These are phyloP conservation scores for Aspidapion aeneum DNA, from an alignment of 2,888 invertebrate species.

Conservation along the genomic window DNA sequence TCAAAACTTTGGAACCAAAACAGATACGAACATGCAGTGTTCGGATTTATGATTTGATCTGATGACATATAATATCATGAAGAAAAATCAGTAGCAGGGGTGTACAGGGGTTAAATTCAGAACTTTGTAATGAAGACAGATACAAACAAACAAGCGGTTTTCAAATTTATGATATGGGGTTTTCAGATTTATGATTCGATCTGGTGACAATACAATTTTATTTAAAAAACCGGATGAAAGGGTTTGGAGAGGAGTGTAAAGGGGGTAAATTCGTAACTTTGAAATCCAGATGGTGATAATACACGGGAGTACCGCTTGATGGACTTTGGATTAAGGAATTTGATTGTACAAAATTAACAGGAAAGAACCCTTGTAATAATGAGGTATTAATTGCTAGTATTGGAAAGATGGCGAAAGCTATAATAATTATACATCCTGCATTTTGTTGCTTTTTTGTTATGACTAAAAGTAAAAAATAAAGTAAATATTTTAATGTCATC, in stretches of 20 bases:
- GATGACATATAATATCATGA: background rate
- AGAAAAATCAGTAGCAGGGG: background rate
- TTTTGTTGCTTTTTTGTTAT: background rate
- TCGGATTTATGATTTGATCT: too few relatives aligned
- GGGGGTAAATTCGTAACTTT: too few relatives aligned
- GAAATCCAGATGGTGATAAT: too few relatives aligned
- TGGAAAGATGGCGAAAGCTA: background rate
- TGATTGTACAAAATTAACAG: background rate
- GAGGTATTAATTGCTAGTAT: too few relatives aligned
- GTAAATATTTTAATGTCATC: too few relatives aligned
- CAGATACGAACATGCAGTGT: too few relatives aligned
- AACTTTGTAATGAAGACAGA: background rate
- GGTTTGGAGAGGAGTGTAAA: too few relatives aligned
- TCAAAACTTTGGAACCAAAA: too few relatives aligned
- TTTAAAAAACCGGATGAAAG: too few relatives aligned
- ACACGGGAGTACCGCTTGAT: too few relatives aligned
- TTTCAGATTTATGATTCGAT: background rate
- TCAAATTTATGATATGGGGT: background rate
- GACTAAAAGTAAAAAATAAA: too few relatives aligned
- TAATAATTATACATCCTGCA: background rate
- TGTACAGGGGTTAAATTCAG: background rate
- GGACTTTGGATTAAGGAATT: background rate
- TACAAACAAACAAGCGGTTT: background rate
- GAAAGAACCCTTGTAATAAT: too few relatives aligned
- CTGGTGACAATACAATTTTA: background rate